Evolutionary conservation across 1,140 invertebrate species (phyloP).

Genomic region (Drosophila azteca): DNA sequence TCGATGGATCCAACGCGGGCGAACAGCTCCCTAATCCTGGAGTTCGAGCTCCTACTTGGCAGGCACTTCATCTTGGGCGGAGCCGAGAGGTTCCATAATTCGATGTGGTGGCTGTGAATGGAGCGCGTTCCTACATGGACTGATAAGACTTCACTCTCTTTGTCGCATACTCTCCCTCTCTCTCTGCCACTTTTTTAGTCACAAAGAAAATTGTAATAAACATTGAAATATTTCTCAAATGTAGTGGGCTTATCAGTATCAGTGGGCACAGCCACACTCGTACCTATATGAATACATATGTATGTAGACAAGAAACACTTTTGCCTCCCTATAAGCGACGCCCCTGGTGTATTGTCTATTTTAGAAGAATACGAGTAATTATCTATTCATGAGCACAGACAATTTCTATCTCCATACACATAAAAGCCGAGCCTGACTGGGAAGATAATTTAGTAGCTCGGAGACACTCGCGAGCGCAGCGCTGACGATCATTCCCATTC

Average conservation of each 20-base stretch:
- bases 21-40: slow-evolving; percentile 64
- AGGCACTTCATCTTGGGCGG: slow-evolving; percentile 60
- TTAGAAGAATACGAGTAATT: slow-evolving; percentile 4
- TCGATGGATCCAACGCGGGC: slow-evolving; percentile 60
- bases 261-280: not conserved
- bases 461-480: slow-evolving; percentile 29
- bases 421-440: slow-evolving; percentile 20
- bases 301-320: too few species aligned
- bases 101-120: slow-evolving; percentile 59
- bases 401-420: slow-evolving; percentile 49
- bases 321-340: not conserved
- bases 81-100: slow-evolving; percentile 19
- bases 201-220: slow-evolving; percentile 36
- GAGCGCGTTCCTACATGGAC: not conserved
- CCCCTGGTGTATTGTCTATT: slow-evolving; percentile 3
- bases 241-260: slow-evolving; percentile 16
- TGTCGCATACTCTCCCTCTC: not conserved
- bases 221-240: slow-evolving; percentile 25
- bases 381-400: slow-evolving; percentile 28
- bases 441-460: slow-evolving; percentile 44
- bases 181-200: not conserved
- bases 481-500: slow-evolving; percentile 7
- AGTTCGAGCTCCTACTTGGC: slow-evolving; percentile 73
- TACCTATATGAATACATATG: not conserved
- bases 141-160: slow-evolving; percentile 22